Base-by-base conservation (phyloP, 2,113 vertebrate genomes). In the Marcusenius ussheri region DNA sequence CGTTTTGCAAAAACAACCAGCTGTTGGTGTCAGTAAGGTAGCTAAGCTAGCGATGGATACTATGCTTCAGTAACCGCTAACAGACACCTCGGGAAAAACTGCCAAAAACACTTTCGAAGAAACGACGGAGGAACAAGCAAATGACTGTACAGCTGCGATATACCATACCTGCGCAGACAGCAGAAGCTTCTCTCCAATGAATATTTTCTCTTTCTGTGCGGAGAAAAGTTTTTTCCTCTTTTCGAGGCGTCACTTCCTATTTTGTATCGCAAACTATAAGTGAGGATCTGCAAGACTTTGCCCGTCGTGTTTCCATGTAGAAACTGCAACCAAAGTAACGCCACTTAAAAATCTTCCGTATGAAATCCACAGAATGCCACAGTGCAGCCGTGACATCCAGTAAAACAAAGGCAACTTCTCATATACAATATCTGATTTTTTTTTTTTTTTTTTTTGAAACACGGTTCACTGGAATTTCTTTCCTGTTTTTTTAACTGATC, bases 181-280 rank as follows among this genome's bases (percentile, higher is more conserved):
- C 58, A 47, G n/a, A 39, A 47, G 31, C 47, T 47, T 83, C 88
- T 39, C 39, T 89, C 89, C 51, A 27, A 19, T 66, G 21, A 46
- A 53, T 42, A 77, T 88, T 66, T 80, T 66, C 83, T 87, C 27
- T 53, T 80, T 89, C 53, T 88, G 42, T 35, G 50, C 90, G 85
- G 87, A 77, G 39, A 90, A 88, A 93, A 93, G 90, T 91, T 93
- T 90, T 83, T 87, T 84, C 53, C 62, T 83, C 74, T 92, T 90
- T 90, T 91, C 90, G 89, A 89, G 84, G 89, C 93, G 93, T 95
- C 94, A 95, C 94, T 93, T 94, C 93, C 92, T 93, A 90, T 88
- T 92, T 90, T 80, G 80, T 80, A 89, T 27, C 46, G 17, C 46
- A 91, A 92, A 89, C 87, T 88, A 88, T 85, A 88, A 77, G 49